These are phyloP conservation scores for Onychomys arenicola DNA, from an alignment of 2,797 vertebrate species.

Conservation along the genomic window DNA sequence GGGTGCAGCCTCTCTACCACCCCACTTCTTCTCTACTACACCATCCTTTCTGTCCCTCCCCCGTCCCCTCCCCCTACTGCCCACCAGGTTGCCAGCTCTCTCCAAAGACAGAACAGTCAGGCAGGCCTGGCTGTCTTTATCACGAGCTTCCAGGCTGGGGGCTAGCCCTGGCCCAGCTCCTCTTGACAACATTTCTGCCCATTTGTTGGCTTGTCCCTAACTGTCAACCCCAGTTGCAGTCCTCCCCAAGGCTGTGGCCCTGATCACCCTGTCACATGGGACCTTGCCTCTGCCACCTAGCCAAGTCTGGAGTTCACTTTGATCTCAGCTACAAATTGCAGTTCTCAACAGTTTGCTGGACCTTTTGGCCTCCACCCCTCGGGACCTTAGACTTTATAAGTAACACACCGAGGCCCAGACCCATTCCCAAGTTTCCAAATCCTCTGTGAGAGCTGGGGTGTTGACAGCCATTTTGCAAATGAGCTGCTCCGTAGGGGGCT, in stretches of 20 bases:
- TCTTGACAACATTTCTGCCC: not conserved
- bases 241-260: not conserved
- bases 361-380: not conserved
- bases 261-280: not conserved
- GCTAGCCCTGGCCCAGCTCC: not conserved
- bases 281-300: not conserved
- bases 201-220: not conserved
- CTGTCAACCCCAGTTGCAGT: no score
- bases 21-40: not conserved
- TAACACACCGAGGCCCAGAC: not conserved
- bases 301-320: not conserved
- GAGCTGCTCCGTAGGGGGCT: not conserved
- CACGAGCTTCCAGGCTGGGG: not conserved
- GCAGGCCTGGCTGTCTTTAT: not conserved
- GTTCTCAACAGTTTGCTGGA: not conserved
- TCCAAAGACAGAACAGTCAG: accelerated
- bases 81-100: no score
- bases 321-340: not conserved
- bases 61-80: not conserved
- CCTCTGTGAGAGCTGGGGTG: not conserved
- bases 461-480: not conserved
- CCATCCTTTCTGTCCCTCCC: not conserved
- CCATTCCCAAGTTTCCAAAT: not conserved
- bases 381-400: not conserved
- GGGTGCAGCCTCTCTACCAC: not conserved